Evolutionary conservation across 2,888 invertebrate genomes (phyloP), one percentile per base, ranked within the genome.

Genomic region (Ormyrus thymus): DNA sequence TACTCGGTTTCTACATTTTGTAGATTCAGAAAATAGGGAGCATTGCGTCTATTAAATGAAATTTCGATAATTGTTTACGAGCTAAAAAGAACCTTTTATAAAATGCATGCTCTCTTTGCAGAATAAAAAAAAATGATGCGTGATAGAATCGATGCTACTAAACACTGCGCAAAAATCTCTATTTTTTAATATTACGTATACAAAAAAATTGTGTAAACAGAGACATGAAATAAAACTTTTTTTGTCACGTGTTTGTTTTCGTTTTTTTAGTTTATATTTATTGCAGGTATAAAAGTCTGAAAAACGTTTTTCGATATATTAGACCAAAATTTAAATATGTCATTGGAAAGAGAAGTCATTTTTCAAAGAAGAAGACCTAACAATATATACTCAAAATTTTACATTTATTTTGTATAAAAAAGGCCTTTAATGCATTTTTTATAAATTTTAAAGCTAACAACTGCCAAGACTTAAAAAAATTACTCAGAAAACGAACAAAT

Each of bases 161-260:
- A 72, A 29, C 64, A 61, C 66, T 72, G 72, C 48, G 59, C 7
- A 68, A 73, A 59, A 69, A 72, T 78, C 43, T 78, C 68, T 56
- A 29, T 58, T 77, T 73, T 78, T 62, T 73, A 74, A 64, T 70
- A 73, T 69, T 50, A 61, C 61, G 53, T 51, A 56, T 50, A 43
- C 50, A 58, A 6, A 73, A 71, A 62, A 61, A 68, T 50, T 55
- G 46, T 66, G 64, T 69, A 58, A 58, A 56, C 11, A 62, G 10
- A 59, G 46, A 76, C 15, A 0, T 59, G 0, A 72, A 77, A 71
- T 65, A 71, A 72, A 78, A 78, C 43, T 13, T 72, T 45, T 43
- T 78, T 48, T 66, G 59, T 55, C 66, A 59, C 15, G 45, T 71
- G 48, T 50, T 70, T 64, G 53, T 71, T 71, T 77, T 65, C 43